Base-by-base conservation (phyloP, 2,888 invertebrate species). In the Pandemis cinnamomeana region DNA sequence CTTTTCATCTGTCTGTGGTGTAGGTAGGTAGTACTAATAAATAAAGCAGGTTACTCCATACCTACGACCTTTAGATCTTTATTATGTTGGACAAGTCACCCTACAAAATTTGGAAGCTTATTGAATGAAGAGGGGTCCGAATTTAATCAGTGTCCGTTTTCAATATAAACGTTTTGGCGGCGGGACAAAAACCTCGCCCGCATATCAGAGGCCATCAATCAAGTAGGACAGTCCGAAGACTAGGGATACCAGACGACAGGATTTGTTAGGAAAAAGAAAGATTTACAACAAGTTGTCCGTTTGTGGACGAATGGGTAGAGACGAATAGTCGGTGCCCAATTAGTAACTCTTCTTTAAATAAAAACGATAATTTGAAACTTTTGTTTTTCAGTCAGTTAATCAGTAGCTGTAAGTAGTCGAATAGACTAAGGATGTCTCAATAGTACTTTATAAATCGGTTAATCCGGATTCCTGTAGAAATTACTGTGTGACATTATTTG, bases 131-230 rank as follows among this genome's bases (percentile, higher is more conserved):
- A 67, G 68, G 73, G 48, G 44, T 61, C 67, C 55, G 60, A 72
- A 77, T 78, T 78, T 76, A 79, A 79, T 81, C 78, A 79, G 71
- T 71, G 75, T 77, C 77, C 78, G 67, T 71, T 78, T 76, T 77
- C 80, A 78, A 80, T 81, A 78, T 58, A 77, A 77, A 74, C 78
- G 77, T 75, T 76, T 77, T 75, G 58, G 66, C 66, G 77, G 73
- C 61, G 76, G 73, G 66, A 80, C 76, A 81, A 80, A 78, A 79
- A 79, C 77, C 15, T 76, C 70, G 66, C 76, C 78, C 78, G 72
- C 74, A 77, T 60, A 63, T 63, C 66, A 46, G 46, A 69, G 46
- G 71, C 60, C 76, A 80, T 80, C 80, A 77, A 81, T 80, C 79
- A 81, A 73, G 63, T 8, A n/a, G 7, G 41, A 53, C 51, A 20